phyloP scores from a whole-genome alignment of 2,797 vertebrate species.

The Danio aesculapii region DNA sequence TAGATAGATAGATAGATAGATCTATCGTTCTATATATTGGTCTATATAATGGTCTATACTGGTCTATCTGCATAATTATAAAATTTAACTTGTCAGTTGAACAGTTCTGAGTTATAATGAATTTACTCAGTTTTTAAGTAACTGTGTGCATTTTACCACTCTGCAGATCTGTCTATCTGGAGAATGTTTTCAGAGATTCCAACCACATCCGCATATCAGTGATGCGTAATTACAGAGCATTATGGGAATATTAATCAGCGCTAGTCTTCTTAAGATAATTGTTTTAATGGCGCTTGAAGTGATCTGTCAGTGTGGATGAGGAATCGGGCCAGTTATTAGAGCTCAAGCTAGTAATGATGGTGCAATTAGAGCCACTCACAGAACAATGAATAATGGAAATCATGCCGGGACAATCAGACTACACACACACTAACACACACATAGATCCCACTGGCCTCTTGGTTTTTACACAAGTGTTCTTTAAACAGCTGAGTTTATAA shows the following conservation, averaged over 20 bases:
- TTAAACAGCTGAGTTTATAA: not conserved
- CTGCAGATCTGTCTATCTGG: too few relatives aligned
- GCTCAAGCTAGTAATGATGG: constrained; percentile 38
- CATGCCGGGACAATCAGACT: constrained; percentile 29
- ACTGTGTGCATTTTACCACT: too few relatives aligned
- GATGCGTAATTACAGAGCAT: constrained; percentile 36
- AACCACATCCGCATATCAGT: constrained; percentile 44
- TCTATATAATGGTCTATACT: too few relatives aligned
- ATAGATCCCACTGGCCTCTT: not conserved
- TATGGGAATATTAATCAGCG: constrained; percentile 47
- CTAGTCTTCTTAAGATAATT: constrained; percentile 51
- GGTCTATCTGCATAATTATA: too few relatives aligned
- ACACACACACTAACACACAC: not conserved
- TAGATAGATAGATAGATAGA: too few relatives aligned
- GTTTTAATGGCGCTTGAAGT: constrained; percentile 51
- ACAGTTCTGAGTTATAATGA: too few relatives aligned
- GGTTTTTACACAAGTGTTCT: not conserved
- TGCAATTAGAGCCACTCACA: constrained; percentile 35
- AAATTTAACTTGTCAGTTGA: too few relatives aligned
- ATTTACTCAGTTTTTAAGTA: too few relatives aligned
- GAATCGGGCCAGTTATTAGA: constrained; percentile 39
- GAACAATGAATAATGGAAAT: constrained; percentile 39
- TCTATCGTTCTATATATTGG: too few relatives aligned
- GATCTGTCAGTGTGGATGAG: constrained; percentile 39
- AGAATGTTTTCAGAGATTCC: too few relatives aligned